Evolutionary conservation across 2,113 vertebrate genomes (phyloP).

Genomic region (Sebastes fasciatus): DNA sequence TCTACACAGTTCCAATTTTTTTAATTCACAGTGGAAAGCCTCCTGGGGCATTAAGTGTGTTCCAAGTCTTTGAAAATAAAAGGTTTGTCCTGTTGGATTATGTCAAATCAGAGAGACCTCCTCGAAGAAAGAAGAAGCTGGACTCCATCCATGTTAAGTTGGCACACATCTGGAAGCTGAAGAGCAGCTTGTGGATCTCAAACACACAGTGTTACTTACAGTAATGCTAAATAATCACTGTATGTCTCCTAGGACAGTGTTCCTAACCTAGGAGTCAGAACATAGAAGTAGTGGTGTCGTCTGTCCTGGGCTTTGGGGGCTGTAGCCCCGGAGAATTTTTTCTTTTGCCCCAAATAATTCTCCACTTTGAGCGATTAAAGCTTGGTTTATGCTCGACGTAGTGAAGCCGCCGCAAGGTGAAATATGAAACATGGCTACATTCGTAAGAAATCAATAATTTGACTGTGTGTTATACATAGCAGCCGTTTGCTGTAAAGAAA

Average conservation of each 20-base stretch:
- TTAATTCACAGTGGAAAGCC: constrained; percentile 13
- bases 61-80: constrained; percentile 39
- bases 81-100: constrained; percentile 18
- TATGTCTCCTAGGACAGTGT: neutral
- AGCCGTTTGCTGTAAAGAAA: no score
- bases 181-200: constrained; percentile 86
- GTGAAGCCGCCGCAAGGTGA: no score
- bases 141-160: constrained; percentile 86
- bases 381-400: no score
- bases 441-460: no score
- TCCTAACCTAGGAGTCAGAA: neutral
- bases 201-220: constrained; percentile 29
- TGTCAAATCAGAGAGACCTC: constrained; percentile 73
- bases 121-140: constrained; percentile 86
- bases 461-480: no score
- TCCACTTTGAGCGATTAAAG: no score
- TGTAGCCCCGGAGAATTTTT: no score
- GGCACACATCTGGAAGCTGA: constrained; percentile 87
- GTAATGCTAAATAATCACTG: neutral
- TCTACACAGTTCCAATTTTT: neutral
- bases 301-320: no score
- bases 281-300: neutral
- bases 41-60: constrained; percentile 2
- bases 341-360: no score
- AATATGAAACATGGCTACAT: no score